Conservation (phyloP, 2,797 vertebrate genomes). For the Somateria mollissima region DNA sequence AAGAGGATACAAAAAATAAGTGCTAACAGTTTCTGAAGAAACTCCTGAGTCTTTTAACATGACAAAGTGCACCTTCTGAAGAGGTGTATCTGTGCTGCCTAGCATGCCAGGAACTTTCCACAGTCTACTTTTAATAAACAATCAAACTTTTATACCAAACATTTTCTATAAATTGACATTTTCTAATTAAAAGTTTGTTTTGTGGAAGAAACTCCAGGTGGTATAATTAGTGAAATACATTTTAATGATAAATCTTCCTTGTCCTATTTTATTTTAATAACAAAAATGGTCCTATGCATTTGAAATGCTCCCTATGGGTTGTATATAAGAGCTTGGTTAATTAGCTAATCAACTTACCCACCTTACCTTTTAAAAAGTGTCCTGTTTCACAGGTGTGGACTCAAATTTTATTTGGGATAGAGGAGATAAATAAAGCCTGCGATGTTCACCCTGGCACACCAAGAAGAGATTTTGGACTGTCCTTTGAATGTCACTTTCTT, state of each 20-base stretch:
- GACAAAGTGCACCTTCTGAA: background rate
- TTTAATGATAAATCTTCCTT: conserved; percentile 71
- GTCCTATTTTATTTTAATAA: conserved; percentile 71
- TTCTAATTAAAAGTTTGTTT: conserved; percentile 75
- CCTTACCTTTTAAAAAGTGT: conserved; percentile 63
- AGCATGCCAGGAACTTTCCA: background rate
- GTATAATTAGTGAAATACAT: conserved; percentile 72
- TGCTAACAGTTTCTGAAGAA: background rate
- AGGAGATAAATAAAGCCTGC: conserved; percentile 62
- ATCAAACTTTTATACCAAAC: conserved; percentile 38
- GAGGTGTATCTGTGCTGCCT: background rate
- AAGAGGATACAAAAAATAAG: background rate
- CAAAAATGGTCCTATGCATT: conserved; percentile 73
- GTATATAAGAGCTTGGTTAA: conserved; percentile 72
- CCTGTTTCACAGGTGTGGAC: conserved; percentile 68
- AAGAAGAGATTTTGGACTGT: conserved; percentile 5
- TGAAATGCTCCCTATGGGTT: conserved; percentile 72
- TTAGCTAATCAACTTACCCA: conserved; percentile 68
- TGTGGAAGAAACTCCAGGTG: conserved; percentile 64
- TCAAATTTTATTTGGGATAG: conserved; percentile 65
- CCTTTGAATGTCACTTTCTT: conserved; percentile 36
- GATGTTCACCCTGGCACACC: background rate
- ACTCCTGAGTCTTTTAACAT: background rate
- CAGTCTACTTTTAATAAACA: conserved; percentile 53
- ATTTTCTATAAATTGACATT: conserved; percentile 53